Percentiles rank a stretch among this genome's conserved stretches.
These are phyloP conservation scores for Bunonema sp. DNA, from an alignment of 2,888 invertebrate species.

Conservation along the genomic window DNA sequence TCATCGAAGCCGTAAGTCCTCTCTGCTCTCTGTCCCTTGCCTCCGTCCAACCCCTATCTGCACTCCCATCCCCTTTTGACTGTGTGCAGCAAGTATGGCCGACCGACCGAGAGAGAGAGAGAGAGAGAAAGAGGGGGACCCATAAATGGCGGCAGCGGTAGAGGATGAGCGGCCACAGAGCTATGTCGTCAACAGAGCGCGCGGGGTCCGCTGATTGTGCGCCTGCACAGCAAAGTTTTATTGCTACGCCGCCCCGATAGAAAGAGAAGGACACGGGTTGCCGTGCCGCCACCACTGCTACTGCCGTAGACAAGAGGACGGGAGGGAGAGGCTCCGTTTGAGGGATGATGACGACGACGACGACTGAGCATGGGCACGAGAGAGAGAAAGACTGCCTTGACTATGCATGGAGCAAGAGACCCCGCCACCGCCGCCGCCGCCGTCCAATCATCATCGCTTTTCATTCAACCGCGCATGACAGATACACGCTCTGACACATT, in stretches of 20 bases:
- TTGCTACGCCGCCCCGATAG: too few species aligned
- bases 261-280: too few species aligned
- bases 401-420: not conserved
- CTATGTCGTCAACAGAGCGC: too few species aligned
- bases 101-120: not conserved
- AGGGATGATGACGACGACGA: not conserved
- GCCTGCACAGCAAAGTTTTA: too few species aligned
- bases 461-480: too few species aligned
- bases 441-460: not conserved
- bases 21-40: not conserved
- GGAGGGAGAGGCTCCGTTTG: not conserved
- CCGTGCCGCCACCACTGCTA: not conserved
- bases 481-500: too few species aligned
- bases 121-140: not conserved
- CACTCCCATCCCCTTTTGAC: not conserved
- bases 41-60: not conserved
- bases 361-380: not conserved
- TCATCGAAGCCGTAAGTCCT: constrained; percentile 62
- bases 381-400: constrained; percentile 1
- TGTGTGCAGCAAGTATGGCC: not conserved
- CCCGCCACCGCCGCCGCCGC: not conserved
- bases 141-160: not conserved
- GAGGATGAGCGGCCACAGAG: too few species aligned
- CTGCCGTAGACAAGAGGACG: not conserved
- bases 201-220: too few species aligned